phyloP scores from a whole-genome alignment of 2,888 invertebrate species.

The Sthenelais limicola region DNA sequence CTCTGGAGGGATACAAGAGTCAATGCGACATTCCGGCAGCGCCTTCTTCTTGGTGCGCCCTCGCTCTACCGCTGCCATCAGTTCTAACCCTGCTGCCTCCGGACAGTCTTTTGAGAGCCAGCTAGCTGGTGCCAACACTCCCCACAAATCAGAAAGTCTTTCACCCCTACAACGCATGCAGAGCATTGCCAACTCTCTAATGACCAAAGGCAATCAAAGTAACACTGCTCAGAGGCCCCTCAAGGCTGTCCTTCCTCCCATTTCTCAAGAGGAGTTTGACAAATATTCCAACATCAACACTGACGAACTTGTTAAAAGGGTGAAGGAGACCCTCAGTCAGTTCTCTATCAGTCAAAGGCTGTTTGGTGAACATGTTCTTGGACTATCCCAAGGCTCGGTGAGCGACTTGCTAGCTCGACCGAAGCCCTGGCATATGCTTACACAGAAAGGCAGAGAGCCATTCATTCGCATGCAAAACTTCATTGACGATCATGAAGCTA shows the following conservation, averaged over 20 bases:
- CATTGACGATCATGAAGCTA: conserved; percentile 95
- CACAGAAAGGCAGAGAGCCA: conserved; percentile 93
- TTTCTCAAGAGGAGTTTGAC: conserved; percentile 99
- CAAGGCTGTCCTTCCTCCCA: conserved; percentile 96
- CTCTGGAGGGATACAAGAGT: conserved; percentile 1
- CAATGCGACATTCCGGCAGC: conserved; percentile 69
- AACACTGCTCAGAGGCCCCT: conserved; percentile 82
- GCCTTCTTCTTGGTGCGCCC: conserved; percentile 90
- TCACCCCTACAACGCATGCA: conserved; percentile 98
- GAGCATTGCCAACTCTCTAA: conserved; percentile 96
- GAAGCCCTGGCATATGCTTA: conserved; percentile 99
- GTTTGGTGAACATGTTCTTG: conserved; percentile 97
- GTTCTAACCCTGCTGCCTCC: not conserved
- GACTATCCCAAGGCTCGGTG: conserved; percentile 84
- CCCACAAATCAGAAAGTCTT: conserved; percentile 82
- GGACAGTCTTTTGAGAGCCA: conserved; percentile 76
- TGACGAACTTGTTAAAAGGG: conserved; percentile 95
- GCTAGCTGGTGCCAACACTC: no score
- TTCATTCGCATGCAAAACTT: conserved; percentile 82
- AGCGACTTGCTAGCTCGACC: conserved; percentile 97
- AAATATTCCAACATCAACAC: conserved; percentile 98
- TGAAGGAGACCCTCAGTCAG: conserved; percentile 74
- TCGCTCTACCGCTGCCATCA: conserved; percentile 51
- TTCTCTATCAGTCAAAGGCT: conserved; percentile 90
- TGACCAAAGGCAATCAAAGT: conserved; percentile 78